Evolutionary conservation across 2,797 vertebrate genomes (phyloP), one percentile per base, ranked within the genome.

Genomic region (Hapalemur alaotrensis): DNA sequence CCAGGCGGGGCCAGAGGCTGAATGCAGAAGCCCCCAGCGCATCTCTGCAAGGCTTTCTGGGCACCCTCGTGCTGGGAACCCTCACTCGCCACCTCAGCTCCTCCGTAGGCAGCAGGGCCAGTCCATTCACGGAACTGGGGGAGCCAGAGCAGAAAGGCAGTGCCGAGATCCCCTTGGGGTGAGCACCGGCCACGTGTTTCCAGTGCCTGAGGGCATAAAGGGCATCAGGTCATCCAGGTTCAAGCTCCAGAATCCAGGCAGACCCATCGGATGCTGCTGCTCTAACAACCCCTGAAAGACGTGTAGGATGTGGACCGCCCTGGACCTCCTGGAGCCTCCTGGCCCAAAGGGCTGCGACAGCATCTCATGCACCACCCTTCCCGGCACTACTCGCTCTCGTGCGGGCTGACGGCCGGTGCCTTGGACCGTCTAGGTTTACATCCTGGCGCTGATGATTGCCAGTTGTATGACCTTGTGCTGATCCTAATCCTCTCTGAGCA

Each of bases 381-480:
- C 25, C 72, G n/a, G 46, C 4, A 14, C 32, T 7, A 22, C 35
- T 85, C 23, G 2, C 18, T 70, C 25, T 43, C 11, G 13, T 12
- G 4, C 38, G 7, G 18, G 22, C 50, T 30, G 38, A 11, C 30
- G 54, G 12, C 15, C 13, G 0, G 1, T 3, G n/a, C 35, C 20
- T 54, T 54, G 38, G 23, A n/a, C 12, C 23, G 1, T 20, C 73
- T 57, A 32, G 11, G 6, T 52, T 89, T 83, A 57, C 32, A n/a
- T 92, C 18, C n/a, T 73, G 25, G n/a, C 76, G 17, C 20, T 48
- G 46, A 2, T 25, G 15, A 48, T 70, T 52, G 6, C 46, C 46
- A 38, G 3, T 50, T 82, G 15, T 41, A 38, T 57, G n/a, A 57
- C 23, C 2, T 57, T 80, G 52, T 76, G 48, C 7, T 32, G 13